Evolutionary conservation across 2,888 invertebrate genomes (phyloP), one percentile per base, ranked within the genome.

Genomic region (Pecten maximus): DNA sequence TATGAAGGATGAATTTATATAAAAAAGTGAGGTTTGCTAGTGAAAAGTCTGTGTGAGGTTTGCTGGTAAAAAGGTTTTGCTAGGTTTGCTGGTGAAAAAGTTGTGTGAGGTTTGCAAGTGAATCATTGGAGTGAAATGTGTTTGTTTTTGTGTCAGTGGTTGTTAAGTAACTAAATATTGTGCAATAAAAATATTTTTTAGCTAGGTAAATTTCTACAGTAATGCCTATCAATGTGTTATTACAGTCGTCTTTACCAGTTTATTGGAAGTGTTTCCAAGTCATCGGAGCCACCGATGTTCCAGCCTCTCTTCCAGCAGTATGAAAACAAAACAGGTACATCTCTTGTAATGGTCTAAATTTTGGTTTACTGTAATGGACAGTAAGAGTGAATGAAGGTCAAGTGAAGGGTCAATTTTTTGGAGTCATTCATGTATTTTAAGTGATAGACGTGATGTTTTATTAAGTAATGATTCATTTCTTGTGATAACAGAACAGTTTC

Each of bases 191-290:
- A n/a, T n/a, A n/a, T n/a, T n/a, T n/a, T n/a, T n/a, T n/a, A n/a
- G n/a, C n/a, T n/a, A n/a, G n/a, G n/a, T n/a, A n/a, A n/a, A n/a
- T n/a, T n/a, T n/a, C n/a, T n/a, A n/a, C 74, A 50, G 87, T 87
- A 87, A 87, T 35, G 28, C 23, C 3, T 87, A 48, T n/a, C 19
- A n/a, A 19, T 39, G 35, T 89, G 50, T 89, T 89, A 88, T 92
- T 94, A 12, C 0, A 98, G 98, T 88, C 97, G 98, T 90, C 97
- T 99, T 88, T 99, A 99, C 97, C 98, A 98, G 96, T 99, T 99
- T 96, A 98, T 98, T 92, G 99, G 99, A 1, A 96, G 96, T 87
- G 97, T 98, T 89, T 97, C 98, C 0, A 98, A 98, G 92, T 97
- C 97, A 0, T 98, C 98, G 23, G 98, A 98, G 90, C 98, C 98